Conservation (phyloP, 2,797 vertebrate species). For the Molossus alvarezi region DNA sequence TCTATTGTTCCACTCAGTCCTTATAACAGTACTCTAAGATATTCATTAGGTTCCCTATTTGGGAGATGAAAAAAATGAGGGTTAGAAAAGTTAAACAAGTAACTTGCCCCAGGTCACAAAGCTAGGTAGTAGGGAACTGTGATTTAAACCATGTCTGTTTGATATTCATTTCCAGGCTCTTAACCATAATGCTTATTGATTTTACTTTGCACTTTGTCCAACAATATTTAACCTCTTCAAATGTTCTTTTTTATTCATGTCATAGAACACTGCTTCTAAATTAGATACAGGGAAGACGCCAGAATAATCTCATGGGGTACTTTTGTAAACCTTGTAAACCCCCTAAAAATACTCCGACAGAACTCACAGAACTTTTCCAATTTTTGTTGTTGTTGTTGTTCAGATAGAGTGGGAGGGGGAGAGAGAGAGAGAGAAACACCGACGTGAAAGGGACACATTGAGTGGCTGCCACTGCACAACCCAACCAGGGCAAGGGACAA, state of each 20-base stretch:
- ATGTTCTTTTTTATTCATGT: slow-evolving; percentile 55
- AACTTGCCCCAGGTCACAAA: slow-evolving; percentile 57
- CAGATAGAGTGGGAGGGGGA: too few species aligned
- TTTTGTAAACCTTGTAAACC: neutral
- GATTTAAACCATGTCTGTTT: slow-evolving; percentile 64
- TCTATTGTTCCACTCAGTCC: neutral
- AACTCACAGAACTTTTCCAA: neutral
- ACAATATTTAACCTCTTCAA: slow-evolving; percentile 70
- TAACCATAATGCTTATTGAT: slow-evolving; percentile 76
- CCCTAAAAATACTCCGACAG: neutral
- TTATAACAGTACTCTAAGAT: neutral
- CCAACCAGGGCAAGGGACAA: too few species aligned
- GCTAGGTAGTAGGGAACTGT: slow-evolving; percentile 36
- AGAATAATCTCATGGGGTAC: neutral
- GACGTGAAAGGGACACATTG: too few species aligned
- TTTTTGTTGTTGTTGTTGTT: too few species aligned
- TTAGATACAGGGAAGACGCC: neutral
- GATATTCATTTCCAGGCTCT: slow-evolving; percentile 72
- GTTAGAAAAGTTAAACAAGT: slow-evolving; percentile 47
- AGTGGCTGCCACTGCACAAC: too few species aligned
- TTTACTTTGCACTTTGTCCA: slow-evolving; percentile 65
- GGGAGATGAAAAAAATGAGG: neutral
- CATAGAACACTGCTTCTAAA: slow-evolving; percentile 58
- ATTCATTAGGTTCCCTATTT: neutral
- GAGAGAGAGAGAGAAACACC: too few species aligned